These are phyloP conservation scores for Lepidocyrtoides sp. DNA, from an alignment of 2,888 invertebrate genomes.

Conservation along the genomic window DNA sequence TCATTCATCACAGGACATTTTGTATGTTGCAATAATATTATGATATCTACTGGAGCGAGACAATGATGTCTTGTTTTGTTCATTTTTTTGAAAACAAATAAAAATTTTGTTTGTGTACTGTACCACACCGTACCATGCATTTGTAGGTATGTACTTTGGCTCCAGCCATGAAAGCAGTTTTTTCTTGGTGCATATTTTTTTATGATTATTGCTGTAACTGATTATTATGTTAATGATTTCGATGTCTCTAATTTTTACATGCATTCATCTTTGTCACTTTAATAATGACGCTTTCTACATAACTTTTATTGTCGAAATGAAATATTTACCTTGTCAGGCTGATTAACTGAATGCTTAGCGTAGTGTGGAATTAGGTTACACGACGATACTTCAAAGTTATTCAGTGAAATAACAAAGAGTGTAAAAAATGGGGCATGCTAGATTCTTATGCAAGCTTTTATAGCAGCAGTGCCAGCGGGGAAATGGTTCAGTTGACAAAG, in stretches of 20 bases:
- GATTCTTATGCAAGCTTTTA: background rate
- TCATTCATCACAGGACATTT: constrained; percentile 51
- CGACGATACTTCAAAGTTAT: background rate
- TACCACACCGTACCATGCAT: constrained; percentile 27
- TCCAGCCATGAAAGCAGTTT: constrained; percentile 10
- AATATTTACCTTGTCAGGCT: background rate
- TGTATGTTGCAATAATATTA: background rate
- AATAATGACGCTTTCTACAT: background rate
- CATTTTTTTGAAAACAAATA: constrained; percentile 1
- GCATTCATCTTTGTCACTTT: background rate
- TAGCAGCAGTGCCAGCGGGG: background rate
- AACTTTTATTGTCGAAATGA: background rate
- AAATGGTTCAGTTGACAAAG: background rate
- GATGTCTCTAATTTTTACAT: background rate
- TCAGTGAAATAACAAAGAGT: constrained; percentile 16
- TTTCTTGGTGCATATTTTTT: background rate
- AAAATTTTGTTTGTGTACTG: background rate
- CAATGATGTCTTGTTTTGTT: constrained; percentile 47
- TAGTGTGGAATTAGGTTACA: background rate
- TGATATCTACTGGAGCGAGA: background rate
- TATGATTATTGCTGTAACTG: background rate
- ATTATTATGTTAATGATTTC: background rate
- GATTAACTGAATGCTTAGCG: background rate
- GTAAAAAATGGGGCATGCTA: no score
- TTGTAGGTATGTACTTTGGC: constrained; percentile 33